Evolutionary conservation across 2,888 invertebrate genomes (phyloP).

Genomic region (Metellina segmentata): DNA sequence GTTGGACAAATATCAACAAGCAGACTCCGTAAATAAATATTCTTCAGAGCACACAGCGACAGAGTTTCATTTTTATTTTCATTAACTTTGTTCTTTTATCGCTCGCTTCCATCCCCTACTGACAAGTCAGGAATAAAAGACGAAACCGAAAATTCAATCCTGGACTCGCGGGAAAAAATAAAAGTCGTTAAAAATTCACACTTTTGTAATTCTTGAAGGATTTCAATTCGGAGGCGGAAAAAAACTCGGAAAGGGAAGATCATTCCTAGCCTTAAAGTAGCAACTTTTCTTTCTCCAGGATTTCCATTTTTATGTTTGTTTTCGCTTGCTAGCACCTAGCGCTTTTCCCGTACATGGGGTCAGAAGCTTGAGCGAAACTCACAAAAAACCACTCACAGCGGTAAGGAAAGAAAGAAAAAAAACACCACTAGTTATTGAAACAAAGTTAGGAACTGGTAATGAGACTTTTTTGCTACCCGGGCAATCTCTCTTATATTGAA

Average conservation of each 20-base stretch:
- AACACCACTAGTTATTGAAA: conserved; percentile 59
- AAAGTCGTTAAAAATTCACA: conserved; percentile 55
- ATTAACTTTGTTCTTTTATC: conserved; percentile 18
- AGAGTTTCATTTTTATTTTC: conserved; percentile 21
- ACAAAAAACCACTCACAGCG: conserved; percentile 7
- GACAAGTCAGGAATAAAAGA: conserved; percentile 15
- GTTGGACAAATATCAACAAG: conserved; percentile 47
- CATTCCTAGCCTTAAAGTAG: conserved; percentile 13
- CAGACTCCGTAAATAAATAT: conserved; percentile 45
- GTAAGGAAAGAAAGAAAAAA: conserved; percentile 35
- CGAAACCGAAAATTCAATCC: conserved; percentile 48
- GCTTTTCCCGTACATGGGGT: neutral
- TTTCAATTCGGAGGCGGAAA: conserved; percentile 24
- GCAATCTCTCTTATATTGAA: conserved; percentile 34
- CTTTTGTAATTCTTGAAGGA: conserved; percentile 41
- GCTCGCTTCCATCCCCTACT: neutral
- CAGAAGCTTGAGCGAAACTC: conserved; percentile 24
- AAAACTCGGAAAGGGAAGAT: neutral
- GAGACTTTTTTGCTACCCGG: conserved; percentile 43
- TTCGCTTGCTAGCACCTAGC: conserved; percentile 13
- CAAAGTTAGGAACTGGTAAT: conserved; percentile 67
- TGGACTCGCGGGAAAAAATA: neutral
- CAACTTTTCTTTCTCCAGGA: conserved; percentile 29
- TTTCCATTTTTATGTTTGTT: conserved; percentile 47
- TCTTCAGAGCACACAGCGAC: conserved; percentile 15